Conservation (phyloP, 1,140 invertebrate genomes). For the Achatina immaculata region DNA sequence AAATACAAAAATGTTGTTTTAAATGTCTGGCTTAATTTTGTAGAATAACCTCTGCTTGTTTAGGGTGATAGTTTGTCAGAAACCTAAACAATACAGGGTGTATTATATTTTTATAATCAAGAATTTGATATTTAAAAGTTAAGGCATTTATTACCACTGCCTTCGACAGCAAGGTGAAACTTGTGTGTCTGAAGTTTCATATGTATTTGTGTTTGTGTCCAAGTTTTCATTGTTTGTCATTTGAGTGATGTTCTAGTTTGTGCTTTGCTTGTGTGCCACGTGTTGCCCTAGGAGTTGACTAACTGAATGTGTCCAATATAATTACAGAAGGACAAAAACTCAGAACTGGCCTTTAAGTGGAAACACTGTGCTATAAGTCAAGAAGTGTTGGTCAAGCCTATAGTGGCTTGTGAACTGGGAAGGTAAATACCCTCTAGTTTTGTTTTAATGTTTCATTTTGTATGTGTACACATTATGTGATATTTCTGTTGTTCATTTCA, state of each 20-base stretch:
- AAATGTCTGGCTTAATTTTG: neutral
- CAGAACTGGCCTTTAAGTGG: constrained; percentile 94
- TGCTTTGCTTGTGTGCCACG: neutral
- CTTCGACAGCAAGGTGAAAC: neutral
- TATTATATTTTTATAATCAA: neutral
- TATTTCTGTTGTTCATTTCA: too few relatives aligned
- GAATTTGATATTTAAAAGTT: neutral
- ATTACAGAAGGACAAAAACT: constrained; percentile 91
- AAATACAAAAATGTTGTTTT: neutral
- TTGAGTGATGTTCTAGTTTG: neutral
- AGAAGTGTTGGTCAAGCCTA: constrained; percentile 84
- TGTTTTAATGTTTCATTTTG: too few relatives aligned
- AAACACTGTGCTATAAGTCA: constrained; percentile 93
- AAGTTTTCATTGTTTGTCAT: neutral
- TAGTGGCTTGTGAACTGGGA: constrained; percentile 93
- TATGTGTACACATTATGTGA: too few relatives aligned
- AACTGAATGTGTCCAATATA: neutral
- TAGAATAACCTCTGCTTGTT: neutral
- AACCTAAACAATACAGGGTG: neutral
- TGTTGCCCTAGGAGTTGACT: too few relatives aligned
- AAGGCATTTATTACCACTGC: neutral
- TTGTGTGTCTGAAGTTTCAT: neutral
- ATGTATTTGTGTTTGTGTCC: neutral
- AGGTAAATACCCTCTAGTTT: too few relatives aligned
- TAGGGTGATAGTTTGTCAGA: neutral